Conservation (phyloP, 2,113 vertebrate genomes). For the Xiphophorus hellerii region DNA sequence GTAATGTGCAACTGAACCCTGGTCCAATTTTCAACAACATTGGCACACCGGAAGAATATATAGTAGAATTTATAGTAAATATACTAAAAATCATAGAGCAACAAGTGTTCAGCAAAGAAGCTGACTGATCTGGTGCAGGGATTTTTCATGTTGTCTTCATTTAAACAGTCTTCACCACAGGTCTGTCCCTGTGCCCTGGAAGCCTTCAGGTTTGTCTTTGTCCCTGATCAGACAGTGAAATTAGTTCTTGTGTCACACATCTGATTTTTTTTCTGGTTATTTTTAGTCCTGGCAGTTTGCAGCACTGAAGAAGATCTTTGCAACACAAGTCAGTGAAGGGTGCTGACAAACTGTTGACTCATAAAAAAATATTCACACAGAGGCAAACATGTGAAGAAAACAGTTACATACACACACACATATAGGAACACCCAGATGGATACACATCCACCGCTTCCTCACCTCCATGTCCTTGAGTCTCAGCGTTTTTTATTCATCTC, state of each 20-base stretch:
- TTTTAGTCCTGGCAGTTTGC: conserved; percentile 63
- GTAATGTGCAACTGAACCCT: no score
- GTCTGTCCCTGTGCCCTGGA: background rate
- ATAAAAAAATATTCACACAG: background rate
- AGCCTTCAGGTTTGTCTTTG: conserved; percentile 18
- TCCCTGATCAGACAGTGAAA: conserved; percentile 41
- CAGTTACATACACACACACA: background rate
- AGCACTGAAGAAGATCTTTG: conserved; percentile 60
- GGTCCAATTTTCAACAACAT: no score
- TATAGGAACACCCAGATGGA: background rate
- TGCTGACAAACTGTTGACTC: conserved; percentile 13
- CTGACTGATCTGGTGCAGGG: background rate
- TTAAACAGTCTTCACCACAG: background rate
- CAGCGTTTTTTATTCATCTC: conserved; percentile 46
- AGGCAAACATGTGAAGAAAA: conserved; percentile 1
- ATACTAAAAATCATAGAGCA: background rate
- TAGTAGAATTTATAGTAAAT: background rate
- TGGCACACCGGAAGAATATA: no score
- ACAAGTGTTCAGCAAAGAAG: background rate
- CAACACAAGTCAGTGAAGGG: conserved; percentile 51
- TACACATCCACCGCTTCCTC: conserved; percentile 21
- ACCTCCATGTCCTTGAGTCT: conserved; percentile 56
- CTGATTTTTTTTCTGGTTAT: conserved; percentile 63
- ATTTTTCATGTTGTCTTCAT: background rate
- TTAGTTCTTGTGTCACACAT: conserved; percentile 36